Base-by-base conservation (phyloP, 2,888 invertebrate genomes). In the Homarus gammarus region DNA sequence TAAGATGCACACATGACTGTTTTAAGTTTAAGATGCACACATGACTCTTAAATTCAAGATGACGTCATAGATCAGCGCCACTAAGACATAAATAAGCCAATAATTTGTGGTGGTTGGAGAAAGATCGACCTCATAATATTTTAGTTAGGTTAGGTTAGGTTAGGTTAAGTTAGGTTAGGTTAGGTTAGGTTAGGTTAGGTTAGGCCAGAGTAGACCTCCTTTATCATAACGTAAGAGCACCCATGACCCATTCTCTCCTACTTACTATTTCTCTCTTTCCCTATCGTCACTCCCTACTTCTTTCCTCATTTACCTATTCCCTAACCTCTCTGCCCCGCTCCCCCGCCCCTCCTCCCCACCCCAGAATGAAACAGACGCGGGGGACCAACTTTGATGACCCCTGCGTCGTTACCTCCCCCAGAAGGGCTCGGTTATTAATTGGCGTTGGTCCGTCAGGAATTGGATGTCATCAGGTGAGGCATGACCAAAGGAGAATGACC, bases 381-480 rank as follows among this genome's bases (percentile, higher is more conserved):
- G 40, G 5, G 8, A 56, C 27, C 56, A 10, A 79, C 31, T 33
- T 49, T 79, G 56, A 79, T 79, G 78, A 79, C 56, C 78, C 33
- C 56, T 15, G 27, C 18, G 78, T 56, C 56, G 31, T 56, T 36
- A 79, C 51, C 22, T 33, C 49, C 78, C 49, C 33, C n/a, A 79
- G 56, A 51, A 22, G 51, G 78, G 78, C 33, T 79, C 18, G 49
- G 22, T 31, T 77, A 77, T 77, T 31, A 56, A 79, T 79, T 79
- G 56, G 15, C 2, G 78, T 33, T n/a, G 18, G 12, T 36, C 36
- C 56, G n/a, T 27, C 27, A 79, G 31, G 56, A 73, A 18, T 22
- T 40, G 5, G n/a, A 36, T 18, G 33, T 44, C 40, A 12, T 27
- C 15, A 15, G 22, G 18, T 3, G n/a, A n/a, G n/a, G n/a, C 12